Conservation (phyloP, 2,113 vertebrate genomes). For the Pteruthius melanotis region DNA sequence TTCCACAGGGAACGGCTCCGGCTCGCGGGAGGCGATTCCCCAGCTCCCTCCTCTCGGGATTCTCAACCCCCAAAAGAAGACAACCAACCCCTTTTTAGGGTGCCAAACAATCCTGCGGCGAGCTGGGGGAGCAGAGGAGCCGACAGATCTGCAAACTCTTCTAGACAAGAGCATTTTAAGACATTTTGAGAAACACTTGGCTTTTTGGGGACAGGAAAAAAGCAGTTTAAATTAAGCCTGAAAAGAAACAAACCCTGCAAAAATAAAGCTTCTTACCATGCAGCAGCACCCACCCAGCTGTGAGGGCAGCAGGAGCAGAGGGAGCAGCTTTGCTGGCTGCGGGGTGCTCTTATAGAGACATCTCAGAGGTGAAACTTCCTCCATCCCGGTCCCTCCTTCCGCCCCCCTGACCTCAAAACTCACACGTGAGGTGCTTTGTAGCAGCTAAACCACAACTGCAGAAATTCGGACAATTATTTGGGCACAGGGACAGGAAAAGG, state of each 20-base stretch:
- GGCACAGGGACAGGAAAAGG: not conserved
- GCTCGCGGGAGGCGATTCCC: not conserved
- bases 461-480: not conserved
- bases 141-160: not conserved
- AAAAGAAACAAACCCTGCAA: not conserved
- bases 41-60: not conserved
- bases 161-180: not conserved
- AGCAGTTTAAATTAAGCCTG: not conserved
- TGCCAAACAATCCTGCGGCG: not conserved
- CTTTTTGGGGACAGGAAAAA: not conserved
- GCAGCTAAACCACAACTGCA: not conserved
- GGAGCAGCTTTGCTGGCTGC: not conserved
- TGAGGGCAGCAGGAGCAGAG: not conserved
- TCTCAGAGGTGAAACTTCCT: not conserved
- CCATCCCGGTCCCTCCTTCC: not conserved
- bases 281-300: not conserved
- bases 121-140: not conserved
- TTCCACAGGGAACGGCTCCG: not conserved
- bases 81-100: not conserved
- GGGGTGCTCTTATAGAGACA: not conserved
- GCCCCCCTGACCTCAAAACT: not conserved
- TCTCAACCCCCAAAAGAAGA: not conserved
- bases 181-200: not conserved
- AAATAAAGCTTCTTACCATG: not conserved
- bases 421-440: fast-evolving